These are phyloP conservation scores for Limnephilus rhombicus DNA, from an alignment of 2,888 invertebrate species.

Conservation along the genomic window DNA sequence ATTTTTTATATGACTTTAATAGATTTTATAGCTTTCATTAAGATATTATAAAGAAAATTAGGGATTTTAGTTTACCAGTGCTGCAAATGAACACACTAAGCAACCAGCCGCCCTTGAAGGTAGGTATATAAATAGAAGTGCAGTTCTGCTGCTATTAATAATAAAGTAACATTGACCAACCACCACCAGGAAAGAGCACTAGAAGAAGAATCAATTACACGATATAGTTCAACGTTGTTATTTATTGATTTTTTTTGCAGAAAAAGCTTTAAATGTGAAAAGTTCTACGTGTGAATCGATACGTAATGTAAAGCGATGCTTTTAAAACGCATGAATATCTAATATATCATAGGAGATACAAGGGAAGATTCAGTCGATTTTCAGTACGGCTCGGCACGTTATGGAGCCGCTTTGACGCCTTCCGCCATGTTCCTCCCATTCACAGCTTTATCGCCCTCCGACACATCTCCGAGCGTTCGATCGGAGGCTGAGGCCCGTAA, in stretches of 20 bases:
- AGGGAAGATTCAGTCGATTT: neutral
- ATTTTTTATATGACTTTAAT: too few relatives aligned
- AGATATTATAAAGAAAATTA: too few relatives aligned
- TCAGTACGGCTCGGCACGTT: neutral
- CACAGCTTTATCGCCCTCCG: constrained; percentile 29
- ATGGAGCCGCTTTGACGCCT: constrained; percentile 36
- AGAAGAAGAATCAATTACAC: too few relatives aligned
- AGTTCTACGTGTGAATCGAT: neutral
- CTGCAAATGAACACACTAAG: too few relatives aligned
- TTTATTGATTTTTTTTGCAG: neutral
- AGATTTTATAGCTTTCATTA: too few relatives aligned
- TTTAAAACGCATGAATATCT: neutral
- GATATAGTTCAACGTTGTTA: too few relatives aligned
- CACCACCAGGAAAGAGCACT: too few relatives aligned
- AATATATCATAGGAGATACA: neutral
- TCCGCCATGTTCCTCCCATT: constrained; percentile 24
- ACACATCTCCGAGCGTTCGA: neutral
- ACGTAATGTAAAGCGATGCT: neutral
- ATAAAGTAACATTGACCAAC: too few relatives aligned
- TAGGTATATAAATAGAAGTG: too few relatives aligned
- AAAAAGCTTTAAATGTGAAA: neutral
- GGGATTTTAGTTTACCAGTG: too few relatives aligned
- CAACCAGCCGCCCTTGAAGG: too few relatives aligned
- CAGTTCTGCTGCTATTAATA: too few relatives aligned
- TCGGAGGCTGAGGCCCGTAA: neutral